Evolutionary conservation across 2,797 vertebrate genomes (phyloP), one percentile per base, ranked within the genome.

Genomic region (Parotocinclus haroldoi): DNA sequence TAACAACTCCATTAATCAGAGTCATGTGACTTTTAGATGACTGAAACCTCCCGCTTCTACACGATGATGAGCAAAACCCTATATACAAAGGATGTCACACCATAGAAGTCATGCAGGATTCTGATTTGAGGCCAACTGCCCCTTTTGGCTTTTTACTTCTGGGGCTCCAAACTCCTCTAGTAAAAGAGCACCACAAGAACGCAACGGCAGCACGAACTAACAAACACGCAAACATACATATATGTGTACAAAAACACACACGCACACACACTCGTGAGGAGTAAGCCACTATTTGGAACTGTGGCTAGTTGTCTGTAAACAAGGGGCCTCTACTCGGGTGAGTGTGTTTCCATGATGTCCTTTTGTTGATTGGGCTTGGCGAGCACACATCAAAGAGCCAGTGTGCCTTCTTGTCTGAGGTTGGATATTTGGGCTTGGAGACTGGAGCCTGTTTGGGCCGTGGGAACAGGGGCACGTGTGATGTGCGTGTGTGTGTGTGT

Each of bases 181-280:
- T 53, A 67, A 75, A 68, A 75, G 27, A 27, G 72, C 76, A 78
- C 76, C 76, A 75, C 66, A 64, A 66, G n/a, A 53, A 48, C 72
- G 61, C 63, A 68, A 68, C 45, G 53, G 61, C 66, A 67, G 72
- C 57, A 59, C 51, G 12, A 44, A 72, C 40, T 13, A 18, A 66
- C 72, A 63, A 51, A 42, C 58, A 40, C 5, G 10, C 63, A 54
- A 18, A 11, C 48, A 4, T 18, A 16, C 38, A 50, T 13, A 50
- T 16, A 18, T 16, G 12, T 27, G 12, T 45, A 53, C 59, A 58
- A 38, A 46, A 40, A 63, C 19, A 53, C 17, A 52, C 49, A 63
- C 42, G 46, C 40, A 68, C 7, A 58, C 49, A 55, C 60, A 12
- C 13, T 1, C 3, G 46, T 39, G 37, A 51, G 56, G 44, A 59